A percentile compares a stretch with the other conserved stretches of the same genome.
Conservation (phyloP, 1,140 invertebrate species). For the Theocolax elegans region DNA sequence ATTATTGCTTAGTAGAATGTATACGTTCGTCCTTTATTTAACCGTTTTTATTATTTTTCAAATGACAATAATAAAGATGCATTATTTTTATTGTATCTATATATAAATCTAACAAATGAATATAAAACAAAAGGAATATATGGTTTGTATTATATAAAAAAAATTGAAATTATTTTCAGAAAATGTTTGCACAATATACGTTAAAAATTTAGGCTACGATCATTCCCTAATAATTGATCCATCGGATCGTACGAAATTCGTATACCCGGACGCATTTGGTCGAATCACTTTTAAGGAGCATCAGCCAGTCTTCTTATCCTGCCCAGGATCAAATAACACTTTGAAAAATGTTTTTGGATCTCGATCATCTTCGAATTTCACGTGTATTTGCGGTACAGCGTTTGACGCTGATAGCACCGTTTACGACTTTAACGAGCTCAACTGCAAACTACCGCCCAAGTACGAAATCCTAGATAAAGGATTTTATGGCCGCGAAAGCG, state of each 20-base stretch:
- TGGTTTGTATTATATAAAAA: too few species aligned
- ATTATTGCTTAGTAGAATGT: too few species aligned
- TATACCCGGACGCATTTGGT: neutral
- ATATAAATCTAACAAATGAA: too few species aligned
- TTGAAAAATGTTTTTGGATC: neutral
- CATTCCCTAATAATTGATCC: neutral
- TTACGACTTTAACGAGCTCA: neutral
- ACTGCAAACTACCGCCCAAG: neutral
- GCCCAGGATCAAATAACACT: neutral
- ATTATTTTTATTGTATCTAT: too few species aligned
- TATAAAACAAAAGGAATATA: too few species aligned
- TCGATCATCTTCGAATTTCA: neutral
- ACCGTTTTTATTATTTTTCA: neutral
- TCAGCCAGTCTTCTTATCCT: neutral
- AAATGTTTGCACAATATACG: neutral
- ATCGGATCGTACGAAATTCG: neutral
- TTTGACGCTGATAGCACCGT: neutral
- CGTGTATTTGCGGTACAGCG: neutral
- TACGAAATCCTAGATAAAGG: constrained; percentile 11
- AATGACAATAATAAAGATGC: neutral
- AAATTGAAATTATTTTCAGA: neutral
- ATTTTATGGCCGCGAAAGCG: constrained; percentile 18
- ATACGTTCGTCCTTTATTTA: neutral
- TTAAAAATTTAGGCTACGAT: neutral
- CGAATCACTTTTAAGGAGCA: neutral